Conservation (phyloP, 2,113 vertebrate genomes). For the Cathartes aura region DNA sequence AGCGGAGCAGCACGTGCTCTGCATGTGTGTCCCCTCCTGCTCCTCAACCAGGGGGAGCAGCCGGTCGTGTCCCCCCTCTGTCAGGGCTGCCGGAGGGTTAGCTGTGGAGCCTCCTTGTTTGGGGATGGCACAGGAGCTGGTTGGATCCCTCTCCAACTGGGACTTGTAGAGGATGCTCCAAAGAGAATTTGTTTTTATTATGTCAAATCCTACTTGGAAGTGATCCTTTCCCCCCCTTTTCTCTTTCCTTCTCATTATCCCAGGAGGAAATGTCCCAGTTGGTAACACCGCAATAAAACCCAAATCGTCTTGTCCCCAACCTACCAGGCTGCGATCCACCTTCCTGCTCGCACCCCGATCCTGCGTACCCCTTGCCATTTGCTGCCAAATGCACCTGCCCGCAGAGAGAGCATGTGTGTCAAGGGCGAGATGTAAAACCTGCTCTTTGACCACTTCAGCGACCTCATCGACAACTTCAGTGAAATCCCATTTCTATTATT, state of each 20-base stretch:
- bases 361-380: background rate
- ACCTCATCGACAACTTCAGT: background rate
- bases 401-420: background rate
- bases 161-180: background rate
- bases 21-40: background rate
- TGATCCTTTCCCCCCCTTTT: background rate
- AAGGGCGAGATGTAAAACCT: rapidly evolving
- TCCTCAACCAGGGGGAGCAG: background rate
- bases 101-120: background rate
- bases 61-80: background rate
- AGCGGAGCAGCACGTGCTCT: background rate
- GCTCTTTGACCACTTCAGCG: background rate
- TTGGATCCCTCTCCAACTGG: too few relatives aligned
- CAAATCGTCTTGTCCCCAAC: background rate
- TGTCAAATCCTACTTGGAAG: background rate
- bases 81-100: background rate
- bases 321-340: background rate
- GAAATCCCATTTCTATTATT: background rate
- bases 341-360: background rate
- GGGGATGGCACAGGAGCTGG: background rate
- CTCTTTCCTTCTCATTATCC: background rate
- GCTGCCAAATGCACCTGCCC: background rate
- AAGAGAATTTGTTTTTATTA: background rate
- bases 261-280: background rate
- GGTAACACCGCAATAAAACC: background rate